phyloP scores from a whole-genome alignment of 2,888 invertebrate species.

The Thera obeliscata region DNA sequence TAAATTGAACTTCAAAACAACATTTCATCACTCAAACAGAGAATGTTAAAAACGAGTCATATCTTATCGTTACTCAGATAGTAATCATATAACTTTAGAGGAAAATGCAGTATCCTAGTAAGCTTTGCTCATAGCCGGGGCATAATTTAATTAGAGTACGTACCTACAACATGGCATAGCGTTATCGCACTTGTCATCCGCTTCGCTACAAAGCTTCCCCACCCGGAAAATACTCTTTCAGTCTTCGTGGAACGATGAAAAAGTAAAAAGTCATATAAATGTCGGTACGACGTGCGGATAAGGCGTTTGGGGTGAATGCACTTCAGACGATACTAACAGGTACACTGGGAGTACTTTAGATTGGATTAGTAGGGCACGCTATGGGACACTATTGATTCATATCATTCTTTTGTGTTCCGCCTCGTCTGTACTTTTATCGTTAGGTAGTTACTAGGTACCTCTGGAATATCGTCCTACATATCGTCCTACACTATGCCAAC shows the following conservation, averaged over 20 bases:
- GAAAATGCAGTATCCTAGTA: slow-evolving; percentile 15
- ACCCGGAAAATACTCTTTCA: slow-evolving; percentile 67
- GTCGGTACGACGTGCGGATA: slow-evolving; percentile 46
- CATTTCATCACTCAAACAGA: background rate
- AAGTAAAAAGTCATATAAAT: slow-evolving; percentile 59
- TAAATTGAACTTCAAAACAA: too few species aligned
- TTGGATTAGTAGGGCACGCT: slow-evolving; percentile 57
- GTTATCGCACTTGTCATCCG: slow-evolving; percentile 69
- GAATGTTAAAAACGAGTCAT: background rate
- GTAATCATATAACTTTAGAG: background rate
- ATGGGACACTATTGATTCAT: slow-evolving; percentile 68
- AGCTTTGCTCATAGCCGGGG: slow-evolving; percentile 42
- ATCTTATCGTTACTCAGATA: background rate
- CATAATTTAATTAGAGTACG: slow-evolving; percentile 67
- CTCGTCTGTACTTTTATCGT: slow-evolving; percentile 6
- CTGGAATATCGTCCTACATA: slow-evolving; percentile 1
- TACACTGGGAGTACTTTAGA: slow-evolving; percentile 4
- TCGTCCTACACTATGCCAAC: slow-evolving; percentile 55
- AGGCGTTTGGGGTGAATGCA: slow-evolving; percentile 55
- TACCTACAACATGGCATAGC: slow-evolving; percentile 54
- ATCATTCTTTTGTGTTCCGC: slow-evolving; percentile 55
- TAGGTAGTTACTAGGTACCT: slow-evolving; percentile 19
- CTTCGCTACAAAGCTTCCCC: slow-evolving; percentile 58
- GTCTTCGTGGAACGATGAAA: slow-evolving; percentile 56
- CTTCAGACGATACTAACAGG: slow-evolving; percentile 35